Percentiles rank a stretch among this genome's conserved stretches.
These are phyloP conservation scores for Saccostrea echinata DNA, from an alignment of 1,140 invertebrate genomes.

Conservation along the genomic window DNA sequence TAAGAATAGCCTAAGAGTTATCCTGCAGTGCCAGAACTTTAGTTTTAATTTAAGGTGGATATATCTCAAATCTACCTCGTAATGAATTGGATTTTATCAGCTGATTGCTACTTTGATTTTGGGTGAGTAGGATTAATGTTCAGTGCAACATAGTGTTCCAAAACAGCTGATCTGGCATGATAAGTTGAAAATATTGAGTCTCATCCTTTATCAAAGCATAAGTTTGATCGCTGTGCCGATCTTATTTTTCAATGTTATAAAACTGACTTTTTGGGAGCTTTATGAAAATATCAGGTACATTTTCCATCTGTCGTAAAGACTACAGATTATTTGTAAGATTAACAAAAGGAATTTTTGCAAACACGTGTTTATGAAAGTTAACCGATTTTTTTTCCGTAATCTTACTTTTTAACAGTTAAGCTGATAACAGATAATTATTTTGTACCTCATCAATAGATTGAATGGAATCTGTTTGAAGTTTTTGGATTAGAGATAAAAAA, in stretches of 20 bases:
- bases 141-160: not conserved
- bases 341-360: not conserved
- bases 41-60: constrained; percentile 6
- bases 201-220: too few relatives aligned
- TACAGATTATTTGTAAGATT: not conserved
- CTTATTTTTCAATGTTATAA: not conserved
- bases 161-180: constrained; percentile 15
- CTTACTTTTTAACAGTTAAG: not conserved
- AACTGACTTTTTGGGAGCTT: not conserved
- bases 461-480: not conserved
- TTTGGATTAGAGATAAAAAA: not conserved
- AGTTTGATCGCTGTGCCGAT: not conserved
- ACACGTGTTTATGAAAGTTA: constrained; percentile 20
- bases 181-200: not conserved
- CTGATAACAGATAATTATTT: constrained; percentile 33
- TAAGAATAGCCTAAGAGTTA: not conserved
- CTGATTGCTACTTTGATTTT: constrained; percentile 2
- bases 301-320: constrained; percentile 4
- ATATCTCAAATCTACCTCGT: not conserved
- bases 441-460: not conserved
- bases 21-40: not conserved
- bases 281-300: not conserved
- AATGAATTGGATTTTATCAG: constrained; percentile 22
- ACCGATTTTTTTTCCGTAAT: not conserved
- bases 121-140: constrained; percentile 5